These are phyloP conservation scores for Hydrotaea cyrtoneurina DNA, from an alignment of 2,888 invertebrate species.

Conservation along the genomic window DNA sequence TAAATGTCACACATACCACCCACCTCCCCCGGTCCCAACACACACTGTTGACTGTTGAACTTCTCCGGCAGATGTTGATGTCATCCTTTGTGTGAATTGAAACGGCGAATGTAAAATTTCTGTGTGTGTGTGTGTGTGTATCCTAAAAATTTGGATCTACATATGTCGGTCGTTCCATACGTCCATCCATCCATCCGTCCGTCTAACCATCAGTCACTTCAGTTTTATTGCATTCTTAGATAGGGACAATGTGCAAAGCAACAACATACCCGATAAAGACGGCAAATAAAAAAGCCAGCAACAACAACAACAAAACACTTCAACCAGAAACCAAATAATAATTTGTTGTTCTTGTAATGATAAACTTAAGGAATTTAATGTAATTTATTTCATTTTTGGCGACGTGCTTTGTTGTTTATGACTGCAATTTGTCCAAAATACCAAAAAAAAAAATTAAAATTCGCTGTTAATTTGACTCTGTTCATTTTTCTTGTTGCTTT, in stretches of 20 bases:
- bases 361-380: constrained; percentile 30
- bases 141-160: not conserved
- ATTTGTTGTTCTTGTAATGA: not conserved
- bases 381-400: constrained; percentile 64
- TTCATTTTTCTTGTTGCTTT: constrained; percentile 64
- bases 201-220: not conserved
- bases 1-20: not conserved
- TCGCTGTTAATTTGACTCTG: constrained; percentile 76
- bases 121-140: constrained; percentile 17
- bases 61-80: constrained; percentile 19
- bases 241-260: not conserved
- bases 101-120: too few relatives aligned
- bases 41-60: constrained; percentile 30
- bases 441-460: too few relatives aligned
- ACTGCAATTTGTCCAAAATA: constrained; percentile 76
- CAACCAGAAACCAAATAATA: not conserved
- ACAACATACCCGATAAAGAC: not conserved
- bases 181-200: not conserved
- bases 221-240: constrained; percentile 60
- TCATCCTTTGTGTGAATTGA: constrained; percentile 43
- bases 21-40: not conserved
- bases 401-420: constrained; percentile 75
- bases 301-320: not conserved
- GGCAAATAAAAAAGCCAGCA: not conserved
- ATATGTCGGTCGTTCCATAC: not conserved